Percentiles rank a stretch among this genome's conserved stretches.
These are phyloP conservation scores for Amniataba percoides DNA, from an alignment of 2,797 vertebrate species.

Conservation along the genomic window DNA sequence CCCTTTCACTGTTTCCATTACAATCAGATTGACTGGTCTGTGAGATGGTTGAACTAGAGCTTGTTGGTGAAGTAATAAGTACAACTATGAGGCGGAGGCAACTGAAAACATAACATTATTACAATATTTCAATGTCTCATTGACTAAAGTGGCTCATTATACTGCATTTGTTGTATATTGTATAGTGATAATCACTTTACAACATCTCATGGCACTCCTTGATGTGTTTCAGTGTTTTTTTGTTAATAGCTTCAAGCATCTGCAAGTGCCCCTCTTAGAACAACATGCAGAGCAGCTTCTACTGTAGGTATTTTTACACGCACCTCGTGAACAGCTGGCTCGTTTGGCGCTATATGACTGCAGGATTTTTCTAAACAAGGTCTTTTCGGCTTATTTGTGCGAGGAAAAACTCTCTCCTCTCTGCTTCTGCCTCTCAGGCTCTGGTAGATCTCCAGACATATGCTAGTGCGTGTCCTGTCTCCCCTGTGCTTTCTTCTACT, in stretches of 20 bases:
- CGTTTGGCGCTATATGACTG: slow-evolving; percentile 12
- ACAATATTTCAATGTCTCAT: not conserved
- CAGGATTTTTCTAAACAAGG: slow-evolving; percentile 5
- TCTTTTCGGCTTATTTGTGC: slow-evolving; percentile 19
- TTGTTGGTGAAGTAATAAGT: not conserved
- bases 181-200: not conserved
- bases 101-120: not conserved
- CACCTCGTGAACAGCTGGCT: slow-evolving; percentile 10
- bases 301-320: not conserved
- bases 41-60: slow-evolving; percentile 12
- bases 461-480: slow-evolving; percentile 35
- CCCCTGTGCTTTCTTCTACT: slow-evolving; percentile 41
- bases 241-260: not conserved
- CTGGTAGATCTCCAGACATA: slow-evolving; percentile 44
- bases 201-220: not conserved
- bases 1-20: slow-evolving; percentile 26
- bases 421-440: slow-evolving; percentile 4
- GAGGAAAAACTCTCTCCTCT: not conserved
- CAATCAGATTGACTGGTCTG: slow-evolving; percentile 24
- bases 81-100: not conserved
- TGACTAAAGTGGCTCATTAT: slow-evolving; percentile 7
- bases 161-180: slow-evolving; percentile 4
- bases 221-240: not conserved
- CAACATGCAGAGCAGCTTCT: slow-evolving; percentile 1
- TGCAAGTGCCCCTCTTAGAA: not conserved